Base-by-base conservation (phyloP, 2,797 vertebrate species). In the Enteromius viviparus region DNA sequence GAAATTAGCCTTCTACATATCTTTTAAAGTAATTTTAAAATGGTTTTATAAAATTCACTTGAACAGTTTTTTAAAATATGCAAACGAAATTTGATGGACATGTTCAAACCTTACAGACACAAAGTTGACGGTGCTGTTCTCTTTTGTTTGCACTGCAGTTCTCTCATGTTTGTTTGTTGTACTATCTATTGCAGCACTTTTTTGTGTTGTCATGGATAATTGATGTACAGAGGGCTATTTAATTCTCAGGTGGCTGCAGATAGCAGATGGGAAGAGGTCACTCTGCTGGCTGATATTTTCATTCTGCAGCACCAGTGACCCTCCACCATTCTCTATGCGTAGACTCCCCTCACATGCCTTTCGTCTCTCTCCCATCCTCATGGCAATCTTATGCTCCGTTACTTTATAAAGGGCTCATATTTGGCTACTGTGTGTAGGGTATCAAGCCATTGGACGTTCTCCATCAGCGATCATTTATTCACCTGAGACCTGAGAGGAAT, bases 261-360 rank as follows among this genome's bases (percentile, higher is more conserved):
- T 76, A 87, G 85, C 91, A 92, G 91, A 92, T 91, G 91, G 82
- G 47, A 42, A 74, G 89, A 88, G 92, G 92, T 91, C 90, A 91
- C 87, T 83, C 84, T 89, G 87, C 87, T 90, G 91, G 88, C 83
- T 91, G 92, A 86, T 89, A 91, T 92, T 91, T 94, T 83, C 37
- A 81, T 49, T 5, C 84, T 75, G 87, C 77, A 89, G 80, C 86
- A 89, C 84, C 84, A 88, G 77, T 85, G 87, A 87, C 89, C 84
- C 64, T 85, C 32, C 85, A 85, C 85, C 84, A 80, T 84, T 83
- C 76, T 88, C 87, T 82, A 75, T 81, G 85, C 49, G 26, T 77
- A 88, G 78, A 86, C 85, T 86, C 68, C 85, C 19, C 85, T 42
- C 37, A 2, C 17, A 26, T 55, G 6, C 45, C 66, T 60, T 55